Percentiles rank a stretch among this genome's conserved stretches.
phyloP scores from a whole-genome alignment of 2,888 invertebrate species.

The Scaptomyza tumidula region DNA sequence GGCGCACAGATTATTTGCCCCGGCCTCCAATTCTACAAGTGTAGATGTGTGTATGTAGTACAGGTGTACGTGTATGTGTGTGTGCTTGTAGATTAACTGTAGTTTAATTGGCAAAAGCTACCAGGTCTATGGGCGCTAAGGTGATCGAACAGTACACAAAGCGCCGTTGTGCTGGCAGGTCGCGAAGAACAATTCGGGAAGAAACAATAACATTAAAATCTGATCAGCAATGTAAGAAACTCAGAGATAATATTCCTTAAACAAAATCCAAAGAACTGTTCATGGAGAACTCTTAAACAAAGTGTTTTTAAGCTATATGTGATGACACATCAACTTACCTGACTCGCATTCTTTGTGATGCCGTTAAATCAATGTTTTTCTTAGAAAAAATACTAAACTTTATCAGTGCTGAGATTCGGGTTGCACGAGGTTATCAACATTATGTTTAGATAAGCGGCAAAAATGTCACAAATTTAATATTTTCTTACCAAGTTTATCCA shows the following conservation, averaged over 20 bases:
- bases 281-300: background rate
- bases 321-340: slow-evolving; percentile 9
- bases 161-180: slow-evolving; percentile 68
- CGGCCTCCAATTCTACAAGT: slow-evolving; percentile 14
- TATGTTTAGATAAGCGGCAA: slow-evolving; percentile 52
- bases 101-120: slow-evolving; percentile 70
- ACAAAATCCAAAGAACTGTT: slow-evolving; percentile 1
- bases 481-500: slow-evolving; percentile 25
- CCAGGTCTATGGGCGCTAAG: slow-evolving; percentile 42
- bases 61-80: slow-evolving; percentile 24
- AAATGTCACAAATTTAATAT: slow-evolving; percentile 51
- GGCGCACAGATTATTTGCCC: slow-evolving; percentile 49
- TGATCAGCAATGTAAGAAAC: slow-evolving; percentile 35
- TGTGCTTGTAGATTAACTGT: slow-evolving; percentile 65
- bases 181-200: slow-evolving; percentile 43
- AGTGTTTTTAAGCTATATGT: background rate
- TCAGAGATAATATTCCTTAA: too few species aligned
- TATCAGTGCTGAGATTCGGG: slow-evolving; percentile 24
- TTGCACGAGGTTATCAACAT: slow-evolving; percentile 57
- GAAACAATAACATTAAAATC: background rate
- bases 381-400: slow-evolving; percentile 14
- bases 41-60: slow-evolving; percentile 2
- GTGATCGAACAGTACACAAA: slow-evolving; percentile 63
- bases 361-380: background rate
- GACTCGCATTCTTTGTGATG: background rate